Evolutionary conservation across 2,888 invertebrate genomes (phyloP).

Genomic region (Drosophila flavopinicola): DNA sequence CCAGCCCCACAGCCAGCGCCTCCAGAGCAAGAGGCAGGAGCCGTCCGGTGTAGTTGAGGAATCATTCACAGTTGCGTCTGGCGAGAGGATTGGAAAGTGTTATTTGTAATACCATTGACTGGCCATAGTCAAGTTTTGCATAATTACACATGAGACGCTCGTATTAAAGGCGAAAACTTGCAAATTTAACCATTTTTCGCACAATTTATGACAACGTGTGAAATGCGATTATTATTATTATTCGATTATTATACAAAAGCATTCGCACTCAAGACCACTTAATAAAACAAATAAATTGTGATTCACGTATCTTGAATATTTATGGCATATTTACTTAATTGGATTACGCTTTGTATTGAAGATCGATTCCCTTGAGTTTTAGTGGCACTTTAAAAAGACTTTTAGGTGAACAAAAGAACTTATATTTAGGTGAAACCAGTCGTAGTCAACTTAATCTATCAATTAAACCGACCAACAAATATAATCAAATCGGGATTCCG

Average conservation of each 20-base stretch:
- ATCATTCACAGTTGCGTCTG: slow-evolving; percentile 40
- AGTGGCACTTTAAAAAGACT: background rate
- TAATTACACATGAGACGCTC: background rate
- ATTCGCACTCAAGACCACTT: background rate
- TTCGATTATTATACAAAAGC: background rate
- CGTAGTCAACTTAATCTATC: no score
- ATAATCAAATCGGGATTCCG: no score
- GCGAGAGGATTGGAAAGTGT: background rate
- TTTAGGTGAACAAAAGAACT: background rate
- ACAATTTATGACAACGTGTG: background rate
- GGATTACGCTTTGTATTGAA: slow-evolving; percentile 1
- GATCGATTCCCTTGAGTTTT: background rate
- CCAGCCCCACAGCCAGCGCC: background rate
- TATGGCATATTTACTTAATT: background rate
- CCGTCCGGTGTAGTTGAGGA: background rate
- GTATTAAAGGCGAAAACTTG: no score
- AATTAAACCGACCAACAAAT: no score
- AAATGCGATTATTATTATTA: background rate
- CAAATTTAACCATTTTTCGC: no score
- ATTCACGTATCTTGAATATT: background rate
- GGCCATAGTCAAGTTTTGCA: background rate
- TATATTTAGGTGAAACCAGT: background rate
- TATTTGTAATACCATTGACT: background rate
- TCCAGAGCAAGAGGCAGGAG: background rate
- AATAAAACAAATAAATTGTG: background rate